Conservation (phyloP, 2,888 invertebrate genomes). For the Apantesis nais region DNA sequence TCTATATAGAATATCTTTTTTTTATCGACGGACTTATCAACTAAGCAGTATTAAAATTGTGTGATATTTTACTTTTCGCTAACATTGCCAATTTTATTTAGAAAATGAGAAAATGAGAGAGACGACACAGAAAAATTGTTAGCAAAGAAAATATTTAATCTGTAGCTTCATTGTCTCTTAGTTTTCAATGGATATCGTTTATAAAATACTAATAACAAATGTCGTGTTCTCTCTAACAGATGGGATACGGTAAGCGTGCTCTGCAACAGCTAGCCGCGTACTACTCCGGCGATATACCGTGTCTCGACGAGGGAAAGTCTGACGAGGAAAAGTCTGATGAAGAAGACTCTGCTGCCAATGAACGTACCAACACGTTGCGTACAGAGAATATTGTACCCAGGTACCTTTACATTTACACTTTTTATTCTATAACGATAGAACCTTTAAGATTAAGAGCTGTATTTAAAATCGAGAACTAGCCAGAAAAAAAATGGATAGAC, state of each 20-base stretch:
- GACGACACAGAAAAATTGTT: not conserved
- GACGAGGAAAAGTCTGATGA: conserved; percentile 46
- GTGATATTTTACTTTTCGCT: too few species aligned
- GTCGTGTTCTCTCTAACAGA: conserved; percentile 80
- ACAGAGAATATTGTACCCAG: conserved; percentile 87
- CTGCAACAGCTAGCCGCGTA: conserved; percentile 94
- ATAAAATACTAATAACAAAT: not conserved
- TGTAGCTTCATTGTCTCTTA: too few species aligned
- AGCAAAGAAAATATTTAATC: not conserved
- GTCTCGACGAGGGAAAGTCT: conserved; percentile 85
- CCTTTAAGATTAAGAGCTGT: too few species aligned
- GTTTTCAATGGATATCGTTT: not conserved
- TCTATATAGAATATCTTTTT: too few species aligned
- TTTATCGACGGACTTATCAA: too few species aligned
- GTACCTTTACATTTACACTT: conserved; percentile 44
- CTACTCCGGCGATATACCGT: conserved; percentile 92
- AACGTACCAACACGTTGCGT: conserved; percentile 61
- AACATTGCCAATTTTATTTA: too few species aligned
- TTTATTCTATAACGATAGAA: not conserved
- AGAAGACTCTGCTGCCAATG: conserved; percentile 79
- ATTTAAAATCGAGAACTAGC: too few species aligned
- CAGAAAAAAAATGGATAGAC: too few species aligned
- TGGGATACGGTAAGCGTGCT: conserved; percentile 98
- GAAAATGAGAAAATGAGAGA: too few species aligned
- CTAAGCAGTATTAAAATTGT: too few species aligned